Evolutionary conservation across 2,113 vertebrate genomes (phyloP).

Genomic region (Aegotheles bennettii): DNA sequence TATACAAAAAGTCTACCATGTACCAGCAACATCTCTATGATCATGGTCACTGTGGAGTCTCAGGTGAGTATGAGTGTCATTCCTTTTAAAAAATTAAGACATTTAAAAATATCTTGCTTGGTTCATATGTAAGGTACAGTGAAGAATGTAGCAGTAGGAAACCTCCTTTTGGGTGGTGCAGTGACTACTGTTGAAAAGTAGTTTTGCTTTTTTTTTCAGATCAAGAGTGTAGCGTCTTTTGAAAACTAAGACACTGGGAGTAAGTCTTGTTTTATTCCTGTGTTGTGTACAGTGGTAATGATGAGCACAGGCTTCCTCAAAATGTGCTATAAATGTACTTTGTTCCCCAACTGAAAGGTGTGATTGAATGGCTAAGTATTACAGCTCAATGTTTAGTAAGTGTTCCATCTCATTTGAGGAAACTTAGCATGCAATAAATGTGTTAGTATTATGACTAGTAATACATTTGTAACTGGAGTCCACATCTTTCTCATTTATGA

Average conservation of each 20-base stretch:
- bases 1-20: slow-evolving; percentile 96
- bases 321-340: no score
- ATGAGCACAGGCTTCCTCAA: background rate
- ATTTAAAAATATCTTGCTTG: no score
- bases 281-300: background rate
- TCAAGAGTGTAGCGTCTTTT: background rate
- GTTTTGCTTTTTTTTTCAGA: background rate
- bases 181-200: background rate
- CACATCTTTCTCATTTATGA: accelerated
- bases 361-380: background rate
- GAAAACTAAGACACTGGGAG: background rate
- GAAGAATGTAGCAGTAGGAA: background rate
- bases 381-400: background rate
- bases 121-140: no score
- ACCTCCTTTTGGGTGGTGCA: background rate
- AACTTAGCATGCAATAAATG: background rate
- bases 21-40: slow-evolving; percentile 82
- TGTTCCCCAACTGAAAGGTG: background rate
- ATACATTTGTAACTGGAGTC: background rate
- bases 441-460: background rate
- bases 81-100: background rate
- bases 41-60: slow-evolving; percentile 90
- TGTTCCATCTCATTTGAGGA: background rate
- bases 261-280: background rate
- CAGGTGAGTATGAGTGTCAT: slow-evolving; percentile 78